Percentiles rank a stretch among this genome's conserved stretches.
phyloP scores from a whole-genome alignment of 2,888 invertebrate species.

The Lasioglossum vierecki region DNA sequence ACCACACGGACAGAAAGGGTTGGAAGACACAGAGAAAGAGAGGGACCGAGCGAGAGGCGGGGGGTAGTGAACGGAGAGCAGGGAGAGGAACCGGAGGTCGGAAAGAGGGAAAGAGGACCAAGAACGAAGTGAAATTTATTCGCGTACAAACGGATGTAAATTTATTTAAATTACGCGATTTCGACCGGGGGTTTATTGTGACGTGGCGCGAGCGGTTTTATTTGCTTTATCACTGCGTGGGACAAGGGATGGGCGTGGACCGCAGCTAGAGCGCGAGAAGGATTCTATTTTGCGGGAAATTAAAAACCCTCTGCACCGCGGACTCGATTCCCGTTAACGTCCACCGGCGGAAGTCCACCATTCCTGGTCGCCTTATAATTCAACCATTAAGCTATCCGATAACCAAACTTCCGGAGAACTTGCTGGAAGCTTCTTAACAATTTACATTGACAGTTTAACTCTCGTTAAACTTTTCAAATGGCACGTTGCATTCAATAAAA shows the following conservation, averaged over 20 bases:
- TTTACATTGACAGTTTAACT: neutral
- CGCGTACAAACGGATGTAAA: constrained; percentile 83
- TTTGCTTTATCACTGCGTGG: constrained; percentile 82
- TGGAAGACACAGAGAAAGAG: neutral
- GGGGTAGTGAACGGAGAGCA: constrained; percentile 19
- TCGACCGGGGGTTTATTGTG: constrained; percentile 82
- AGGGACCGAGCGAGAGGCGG: neutral
- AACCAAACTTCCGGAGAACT: neutral
- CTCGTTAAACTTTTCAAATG: neutral
- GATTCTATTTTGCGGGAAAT: constrained; percentile 81
- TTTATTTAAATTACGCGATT: constrained; percentile 83
- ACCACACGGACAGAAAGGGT: constrained; percentile 31
- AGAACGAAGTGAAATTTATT: constrained; percentile 81
- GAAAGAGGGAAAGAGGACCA: constrained; percentile 59
- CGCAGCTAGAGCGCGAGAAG: constrained; percentile 73
- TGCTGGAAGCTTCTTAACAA: neutral
- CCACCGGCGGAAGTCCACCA: constrained; percentile 36
- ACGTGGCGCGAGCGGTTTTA: constrained; percentile 79
- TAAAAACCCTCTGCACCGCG: constrained; percentile 74
- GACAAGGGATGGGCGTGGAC: constrained; percentile 82
- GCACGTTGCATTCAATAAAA: neutral
- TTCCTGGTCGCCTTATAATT: neutral
- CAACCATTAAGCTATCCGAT: neutral
- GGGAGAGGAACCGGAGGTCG: constrained; percentile 27
- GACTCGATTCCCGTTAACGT: constrained; percentile 56